These are phyloP conservation scores for Drosophila miranda DNA, from an alignment of 1,140 invertebrate species.

Conservation along the genomic window DNA sequence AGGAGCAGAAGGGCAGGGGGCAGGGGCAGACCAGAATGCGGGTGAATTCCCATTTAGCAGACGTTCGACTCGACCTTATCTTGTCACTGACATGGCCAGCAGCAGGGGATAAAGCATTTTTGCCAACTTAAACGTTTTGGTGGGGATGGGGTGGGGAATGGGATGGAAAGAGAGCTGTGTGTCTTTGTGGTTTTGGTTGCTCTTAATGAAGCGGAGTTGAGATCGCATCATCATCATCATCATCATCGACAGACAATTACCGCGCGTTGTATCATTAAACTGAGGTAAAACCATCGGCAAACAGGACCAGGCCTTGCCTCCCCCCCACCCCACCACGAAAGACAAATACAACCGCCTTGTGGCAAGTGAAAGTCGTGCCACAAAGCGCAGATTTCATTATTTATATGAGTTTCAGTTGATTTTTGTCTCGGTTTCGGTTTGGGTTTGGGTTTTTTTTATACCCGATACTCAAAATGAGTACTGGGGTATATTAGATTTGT, in stretches of 20 bases:
- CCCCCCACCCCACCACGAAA: too few relatives aligned
- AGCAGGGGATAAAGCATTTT: conserved; percentile 47
- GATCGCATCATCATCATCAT: conserved; percentile 20
- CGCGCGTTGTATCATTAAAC: conserved; percentile 17
- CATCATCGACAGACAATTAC: conserved; percentile 31
- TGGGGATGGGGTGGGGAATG: neutral
- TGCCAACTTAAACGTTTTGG: conserved; percentile 45
- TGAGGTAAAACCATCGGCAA: conserved; percentile 25
- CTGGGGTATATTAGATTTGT: too few relatives aligned
- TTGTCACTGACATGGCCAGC: conserved; percentile 50
- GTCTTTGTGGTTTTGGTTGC: conserved; percentile 41
- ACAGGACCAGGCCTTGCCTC: conserved; percentile 7
- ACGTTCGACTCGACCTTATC: conserved; percentile 38
- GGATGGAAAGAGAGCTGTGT: neutral
- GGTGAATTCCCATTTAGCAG: conserved; percentile 50
- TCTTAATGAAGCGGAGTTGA: conserved; percentile 44
- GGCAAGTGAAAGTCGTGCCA: conserved; percentile 45
- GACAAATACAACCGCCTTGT: neutral
- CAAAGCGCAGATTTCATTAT: conserved; percentile 42
- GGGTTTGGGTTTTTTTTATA: neutral
- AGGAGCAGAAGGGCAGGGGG: neutral
- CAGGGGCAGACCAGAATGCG: conserved; percentile 21
- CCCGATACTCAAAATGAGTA: too few relatives aligned
- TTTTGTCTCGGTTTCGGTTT: conserved; percentile 1
- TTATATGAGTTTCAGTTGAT: conserved; percentile 38